phyloP scores from a whole-genome alignment of 2,113 vertebrate species.

The Benitochromis conjunctus region DNA sequence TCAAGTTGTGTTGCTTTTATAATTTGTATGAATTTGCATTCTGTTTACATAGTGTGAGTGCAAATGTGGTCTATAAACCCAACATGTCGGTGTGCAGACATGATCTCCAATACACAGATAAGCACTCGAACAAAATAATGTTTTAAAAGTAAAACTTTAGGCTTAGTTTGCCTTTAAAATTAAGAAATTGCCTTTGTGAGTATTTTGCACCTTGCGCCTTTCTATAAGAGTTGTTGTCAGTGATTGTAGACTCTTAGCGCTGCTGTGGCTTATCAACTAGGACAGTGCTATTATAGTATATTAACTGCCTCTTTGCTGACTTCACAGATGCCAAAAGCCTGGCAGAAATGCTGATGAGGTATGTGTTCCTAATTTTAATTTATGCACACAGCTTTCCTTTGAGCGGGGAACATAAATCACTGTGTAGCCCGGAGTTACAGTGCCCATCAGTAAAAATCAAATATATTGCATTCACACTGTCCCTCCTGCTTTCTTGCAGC shows the following conservation, averaged over 20 bases:
- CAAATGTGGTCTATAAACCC: background rate
- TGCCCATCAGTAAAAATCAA: slow-evolving; percentile 31
- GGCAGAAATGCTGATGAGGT: slow-evolving; percentile 99
- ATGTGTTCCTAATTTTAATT: slow-evolving; percentile 63
- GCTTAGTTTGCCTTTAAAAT: background rate
- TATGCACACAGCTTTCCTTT: slow-evolving; percentile 27
- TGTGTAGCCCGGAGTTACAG: background rate
- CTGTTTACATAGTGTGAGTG: background rate
- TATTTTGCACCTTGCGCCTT: background rate
- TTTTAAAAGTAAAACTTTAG: background rate
- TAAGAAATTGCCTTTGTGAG: background rate
- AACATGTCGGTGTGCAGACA: background rate
- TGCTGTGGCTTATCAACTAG: slow-evolving; percentile 23
- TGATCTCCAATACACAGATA: background rate
- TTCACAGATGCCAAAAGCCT: slow-evolving; percentile 97
- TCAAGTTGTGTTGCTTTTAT: background rate
- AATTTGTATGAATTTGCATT: background rate
- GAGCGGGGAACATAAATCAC: slow-evolving; percentile 45
- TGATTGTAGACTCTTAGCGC: background rate
- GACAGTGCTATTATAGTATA: slow-evolving; percentile 19
- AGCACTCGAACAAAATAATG: background rate
- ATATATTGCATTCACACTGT: slow-evolving; percentile 5
- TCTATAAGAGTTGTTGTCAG: background rate
- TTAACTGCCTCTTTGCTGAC: slow-evolving; percentile 71
- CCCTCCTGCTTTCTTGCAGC: slow-evolving; percentile 17